Base-by-base conservation (phyloP, 2,888 invertebrate genomes). In the Campaea margaritaria region DNA sequence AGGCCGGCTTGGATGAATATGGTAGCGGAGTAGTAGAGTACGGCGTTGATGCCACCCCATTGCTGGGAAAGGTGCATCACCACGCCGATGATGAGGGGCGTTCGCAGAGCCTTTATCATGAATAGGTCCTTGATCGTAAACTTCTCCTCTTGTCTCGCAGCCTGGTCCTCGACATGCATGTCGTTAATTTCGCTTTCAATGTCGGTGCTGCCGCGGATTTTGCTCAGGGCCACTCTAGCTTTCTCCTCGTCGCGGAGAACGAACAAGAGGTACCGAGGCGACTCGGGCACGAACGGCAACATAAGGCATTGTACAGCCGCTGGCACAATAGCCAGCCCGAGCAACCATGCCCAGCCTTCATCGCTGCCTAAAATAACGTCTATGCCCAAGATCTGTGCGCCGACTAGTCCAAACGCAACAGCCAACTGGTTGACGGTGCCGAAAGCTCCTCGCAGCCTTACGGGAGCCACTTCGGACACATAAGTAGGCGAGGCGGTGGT, bases 21-120 rank as follows among this genome's bases (percentile, higher is more conserved):
- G 15, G 87, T 93, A 36, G 94, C 93, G 8, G 96, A 96, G 81
- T 95, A 96, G 82, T 96, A 96, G 68, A 96, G 93, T 46, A 96
- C 95, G 81, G 91, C 93, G 62, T 93, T 93, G 39, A 93, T 93
- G 11, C 93, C 93, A 39, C 93, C 92, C 63, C 89, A 74, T 61
- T 93, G 93, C 72, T 93, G 93, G 2, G 93, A 93, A 21, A 93
- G 72, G 68, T 93, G 93, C 93, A 93, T 92, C 34, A 93, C 93
- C 7, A 93, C 70, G 16, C 93, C 93, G 53, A 93, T 92, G 2
- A 93, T 69, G 4, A 93, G 80, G 7, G 93, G 93, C 15, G 82
- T 83, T 11, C 92, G 82, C 34, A 93, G 67, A 39, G 86, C 70
- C 11, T 65, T 70, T 21, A 86, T 87, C 11, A 72, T 75, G 58